phyloP scores from a whole-genome alignment of 1,140 invertebrate genomes.

The Cyphomyrmex costatus region DNA sequence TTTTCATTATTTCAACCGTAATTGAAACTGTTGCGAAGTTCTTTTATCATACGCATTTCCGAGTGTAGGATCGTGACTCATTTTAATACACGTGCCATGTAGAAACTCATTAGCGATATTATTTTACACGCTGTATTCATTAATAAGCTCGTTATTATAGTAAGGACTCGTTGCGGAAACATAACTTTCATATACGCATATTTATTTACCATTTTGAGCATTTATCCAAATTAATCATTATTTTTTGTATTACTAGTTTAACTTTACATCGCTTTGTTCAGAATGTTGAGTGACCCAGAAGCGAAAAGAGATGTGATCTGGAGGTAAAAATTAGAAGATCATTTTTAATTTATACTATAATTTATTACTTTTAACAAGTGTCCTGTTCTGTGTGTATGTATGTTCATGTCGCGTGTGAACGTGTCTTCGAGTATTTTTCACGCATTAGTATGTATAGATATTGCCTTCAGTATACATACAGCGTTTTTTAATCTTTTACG shows the following conservation, averaged over 20 bases:
- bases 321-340: not conserved
- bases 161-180: not conserved
- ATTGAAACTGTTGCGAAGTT: conserved; percentile 39
- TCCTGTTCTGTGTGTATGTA: conserved; percentile 73
- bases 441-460: conserved; percentile 69
- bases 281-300: not conserved
- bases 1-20: conserved; percentile 56
- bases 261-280: not conserved
- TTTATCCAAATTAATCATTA: not conserved
- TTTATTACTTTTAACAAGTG: conserved; percentile 85
- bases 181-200: not conserved
- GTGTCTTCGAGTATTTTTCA: conserved; percentile 64
- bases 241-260: not conserved
- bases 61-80: not conserved
- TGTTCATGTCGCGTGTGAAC: conserved; percentile 68
- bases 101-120: conserved; percentile 30
- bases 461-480: conserved; percentile 77
- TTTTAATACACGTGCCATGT: conserved; percentile 19
- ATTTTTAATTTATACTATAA: conserved; percentile 80
- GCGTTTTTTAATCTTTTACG: conserved; percentile 67
- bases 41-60: conserved; percentile 18
- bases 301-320: not conserved
- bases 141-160: not conserved
- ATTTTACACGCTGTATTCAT: conserved; percentile 39
- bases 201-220: conserved; percentile 18